A percentile compares a stretch with the other conserved stretches of the same genome.
Conservation (phyloP, 1,140 invertebrate genomes). For the Caerostris extrusa region DNA sequence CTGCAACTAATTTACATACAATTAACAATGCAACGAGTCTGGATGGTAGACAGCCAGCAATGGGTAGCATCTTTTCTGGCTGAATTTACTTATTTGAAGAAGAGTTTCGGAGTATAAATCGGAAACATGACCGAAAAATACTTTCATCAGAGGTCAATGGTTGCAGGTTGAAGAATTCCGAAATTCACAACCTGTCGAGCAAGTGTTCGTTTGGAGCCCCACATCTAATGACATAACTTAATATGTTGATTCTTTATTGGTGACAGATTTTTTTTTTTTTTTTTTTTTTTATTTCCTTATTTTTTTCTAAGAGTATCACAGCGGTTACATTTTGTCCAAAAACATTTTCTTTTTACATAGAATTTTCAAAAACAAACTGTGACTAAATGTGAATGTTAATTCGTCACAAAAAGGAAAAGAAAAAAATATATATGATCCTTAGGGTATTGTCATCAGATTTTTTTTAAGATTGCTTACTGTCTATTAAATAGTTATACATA, state of each 20-base stretch:
- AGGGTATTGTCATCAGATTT: no score
- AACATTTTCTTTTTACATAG: no score
- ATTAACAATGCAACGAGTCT: neutral
- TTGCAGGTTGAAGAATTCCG: slow-evolving; percentile 45
- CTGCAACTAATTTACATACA: neutral
- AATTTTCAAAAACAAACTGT: no score
- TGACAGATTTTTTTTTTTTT: neutral
- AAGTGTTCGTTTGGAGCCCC: slow-evolving; percentile 36
- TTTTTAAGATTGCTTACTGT: no score
- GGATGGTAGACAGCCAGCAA: neutral
- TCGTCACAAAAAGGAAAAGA: no score
- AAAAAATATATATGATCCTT: no score
- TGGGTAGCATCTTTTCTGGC: neutral
- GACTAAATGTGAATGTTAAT: no score
- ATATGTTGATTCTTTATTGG: neutral
- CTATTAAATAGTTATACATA: no score
- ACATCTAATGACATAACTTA: neutral
- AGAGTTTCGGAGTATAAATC: neutral
- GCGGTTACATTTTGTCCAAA: no score
- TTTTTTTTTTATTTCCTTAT: neutral
- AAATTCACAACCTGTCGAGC: slow-evolving; percentile 49
- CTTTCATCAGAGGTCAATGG: slow-evolving; percentile 63
- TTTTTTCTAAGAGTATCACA: neutral
- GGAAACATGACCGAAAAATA: neutral
- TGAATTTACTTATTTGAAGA: neutral